Percentiles rank a stretch among this genome's conserved stretches.
Conservation (phyloP, 2,113 vertebrate genomes). For the Bujurquina vittata region DNA sequence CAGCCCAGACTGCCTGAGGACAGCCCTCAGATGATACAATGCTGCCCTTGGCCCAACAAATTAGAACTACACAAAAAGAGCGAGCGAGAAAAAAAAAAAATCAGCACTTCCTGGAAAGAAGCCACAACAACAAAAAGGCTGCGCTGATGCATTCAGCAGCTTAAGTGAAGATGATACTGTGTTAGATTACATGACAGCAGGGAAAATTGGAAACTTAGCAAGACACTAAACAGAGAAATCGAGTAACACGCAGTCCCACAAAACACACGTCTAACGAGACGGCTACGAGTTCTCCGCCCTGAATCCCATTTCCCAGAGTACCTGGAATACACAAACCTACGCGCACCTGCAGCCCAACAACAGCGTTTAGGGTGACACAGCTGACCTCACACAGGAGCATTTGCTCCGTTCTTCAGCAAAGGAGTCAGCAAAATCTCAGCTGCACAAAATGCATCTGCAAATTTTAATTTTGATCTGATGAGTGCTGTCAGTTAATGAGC, state of each 20-base stretch:
- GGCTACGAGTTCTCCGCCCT: not conserved
- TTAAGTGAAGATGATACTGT: conserved; percentile 23
- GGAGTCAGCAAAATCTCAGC: not conserved
- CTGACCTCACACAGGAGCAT: not conserved
- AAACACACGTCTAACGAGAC: not conserved
- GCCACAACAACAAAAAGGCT: conserved; percentile 18
- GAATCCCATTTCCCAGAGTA: not conserved
- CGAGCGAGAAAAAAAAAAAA: not conserved
- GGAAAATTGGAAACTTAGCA: conserved; percentile 29
- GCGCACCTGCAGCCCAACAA: not conserved
- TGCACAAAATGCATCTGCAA: not conserved
- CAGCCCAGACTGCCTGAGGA: conserved; percentile 60
- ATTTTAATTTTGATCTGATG: not conserved
- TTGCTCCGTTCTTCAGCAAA: not conserved
- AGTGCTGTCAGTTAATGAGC: not conserved
- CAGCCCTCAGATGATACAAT: conserved; percentile 57
- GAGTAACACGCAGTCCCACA: not conserved
- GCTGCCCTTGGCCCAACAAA: conserved; percentile 51
- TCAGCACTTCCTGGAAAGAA: conserved; percentile 31
- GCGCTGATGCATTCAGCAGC: not conserved
- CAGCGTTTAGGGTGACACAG: not conserved
- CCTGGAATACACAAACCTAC: not conserved
- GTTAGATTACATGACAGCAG: conserved; percentile 23
- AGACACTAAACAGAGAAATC: conserved; percentile 1
- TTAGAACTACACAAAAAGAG: conserved; percentile 29